A percentile compares a stretch with the other conserved stretches of the same genome.
Evolutionary conservation across 2,113 vertebrate genomes (phyloP).

Genomic region (Phodopus roborovskii): DNA sequence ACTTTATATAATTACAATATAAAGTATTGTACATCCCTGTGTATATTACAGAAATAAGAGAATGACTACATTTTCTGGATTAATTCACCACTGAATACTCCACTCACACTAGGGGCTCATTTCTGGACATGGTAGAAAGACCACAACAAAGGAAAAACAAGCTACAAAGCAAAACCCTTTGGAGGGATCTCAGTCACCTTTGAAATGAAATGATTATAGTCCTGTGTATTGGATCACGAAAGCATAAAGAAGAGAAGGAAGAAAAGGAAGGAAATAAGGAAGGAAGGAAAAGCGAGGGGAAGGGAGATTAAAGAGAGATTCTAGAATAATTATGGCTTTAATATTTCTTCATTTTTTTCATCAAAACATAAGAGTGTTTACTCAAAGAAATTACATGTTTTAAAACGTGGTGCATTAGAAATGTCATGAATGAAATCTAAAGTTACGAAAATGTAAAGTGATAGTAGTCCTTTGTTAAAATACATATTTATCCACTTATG

Average conservation of each 20-base stretch:
- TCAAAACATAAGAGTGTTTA: background rate
- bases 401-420: background rate
- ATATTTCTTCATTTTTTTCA: slow-evolving; percentile 12
- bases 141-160: background rate
- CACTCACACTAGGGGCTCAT: background rate
- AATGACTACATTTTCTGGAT: background rate
- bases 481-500: too few relatives aligned
- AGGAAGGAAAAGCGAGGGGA: too few relatives aligned
- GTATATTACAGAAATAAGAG: background rate
- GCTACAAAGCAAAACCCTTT: background rate
- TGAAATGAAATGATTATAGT: background rate
- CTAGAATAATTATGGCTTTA: background rate
- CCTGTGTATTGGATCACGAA: background rate
- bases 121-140: background rate
- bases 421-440: background rate
- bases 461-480: background rate
- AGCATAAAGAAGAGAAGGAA: background rate
- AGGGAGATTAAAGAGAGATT: background rate
- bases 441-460: background rate
- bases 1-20: too few relatives aligned
- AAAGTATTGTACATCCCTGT: too few relatives aligned
- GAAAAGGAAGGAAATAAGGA: too few relatives aligned
- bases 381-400: background rate
- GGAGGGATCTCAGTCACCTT: background rate
- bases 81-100: background rate